phyloP scores from a whole-genome alignment of 35 echinoderm and acorn worm species.

The Hemicentrotus pulcherrimus region DNA sequence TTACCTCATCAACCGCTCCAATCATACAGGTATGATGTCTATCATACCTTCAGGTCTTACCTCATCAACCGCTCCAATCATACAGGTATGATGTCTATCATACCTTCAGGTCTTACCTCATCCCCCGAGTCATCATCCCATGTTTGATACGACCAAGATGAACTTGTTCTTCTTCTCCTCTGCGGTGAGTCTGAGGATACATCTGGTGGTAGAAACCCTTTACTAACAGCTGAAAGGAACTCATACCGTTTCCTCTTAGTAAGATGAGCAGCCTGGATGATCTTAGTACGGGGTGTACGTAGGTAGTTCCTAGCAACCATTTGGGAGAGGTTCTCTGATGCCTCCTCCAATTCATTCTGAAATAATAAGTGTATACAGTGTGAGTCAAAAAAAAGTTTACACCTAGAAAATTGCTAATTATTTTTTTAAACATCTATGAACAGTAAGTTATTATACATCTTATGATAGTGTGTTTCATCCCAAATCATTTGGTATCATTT shows the following conservation, averaged over 20 bases:
- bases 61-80: constrained; percentile 16
- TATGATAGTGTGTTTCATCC: too few relatives aligned
- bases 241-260: constrained; percentile 84
- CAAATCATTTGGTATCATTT: too few relatives aligned
- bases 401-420: too few relatives aligned
- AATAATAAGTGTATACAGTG: not conserved
- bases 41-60: constrained; percentile 33
- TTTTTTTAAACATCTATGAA: too few relatives aligned
- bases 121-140: constrained; percentile 81
- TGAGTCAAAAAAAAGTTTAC: too few relatives aligned
- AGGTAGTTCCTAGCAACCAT: constrained; percentile 97
- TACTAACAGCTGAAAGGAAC: constrained; percentile 96
- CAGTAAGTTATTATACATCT: too few relatives aligned
- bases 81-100: too few relatives aligned
- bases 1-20: too few relatives aligned
- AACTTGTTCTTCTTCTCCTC: constrained; percentile 55
- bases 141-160: constrained; percentile 35
- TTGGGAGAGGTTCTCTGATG: constrained; percentile 86
- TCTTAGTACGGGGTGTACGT: constrained; percentile 82
- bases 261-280: constrained; percentile 86
- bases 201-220: constrained; percentile 92
- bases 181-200: constrained; percentile 60
- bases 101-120: too few relatives aligned
- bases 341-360: constrained; percentile 92
- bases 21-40: too few relatives aligned